Percentiles rank a stretch among this genome's conserved stretches.
Evolutionary conservation across 2,888 invertebrate species (phyloP).

Genomic region (Pheosia tremula): DNA sequence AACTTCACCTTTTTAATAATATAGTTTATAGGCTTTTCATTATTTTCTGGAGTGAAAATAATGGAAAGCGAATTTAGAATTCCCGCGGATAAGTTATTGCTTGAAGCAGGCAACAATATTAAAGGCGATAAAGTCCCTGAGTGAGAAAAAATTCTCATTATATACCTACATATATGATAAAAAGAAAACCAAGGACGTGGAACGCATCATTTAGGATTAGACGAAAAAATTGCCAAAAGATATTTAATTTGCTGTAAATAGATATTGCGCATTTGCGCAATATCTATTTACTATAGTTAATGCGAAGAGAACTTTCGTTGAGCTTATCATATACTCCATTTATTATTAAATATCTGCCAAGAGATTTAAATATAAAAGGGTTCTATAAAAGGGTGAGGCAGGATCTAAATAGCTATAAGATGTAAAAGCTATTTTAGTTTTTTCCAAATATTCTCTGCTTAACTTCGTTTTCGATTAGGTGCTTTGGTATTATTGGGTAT

Average conservation of each 20-base stretch:
- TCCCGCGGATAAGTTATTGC: conserved; percentile 20
- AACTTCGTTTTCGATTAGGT: no score
- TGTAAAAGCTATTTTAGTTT: neutral
- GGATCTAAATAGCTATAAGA: neutral
- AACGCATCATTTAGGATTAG: conserved; percentile 23
- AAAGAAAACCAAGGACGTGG: conserved; percentile 21
- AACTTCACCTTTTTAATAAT: no score
- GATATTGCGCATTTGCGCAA: no score
- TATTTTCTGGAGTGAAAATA: neutral
- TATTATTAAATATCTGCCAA: conserved; percentile 14
- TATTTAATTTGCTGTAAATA: conserved; percentile 34
- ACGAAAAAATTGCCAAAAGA: conserved; percentile 27
- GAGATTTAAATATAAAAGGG: conserved; percentile 23
- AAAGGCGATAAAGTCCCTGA: conserved; percentile 28
- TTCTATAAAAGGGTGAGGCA: no score
- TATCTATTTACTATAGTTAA: conserved; percentile 9
- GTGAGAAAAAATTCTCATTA: conserved; percentile 19
- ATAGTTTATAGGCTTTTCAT: no score
- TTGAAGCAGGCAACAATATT: conserved; percentile 29
- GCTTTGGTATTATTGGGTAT: no score
- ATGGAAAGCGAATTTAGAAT: conserved; percentile 16
- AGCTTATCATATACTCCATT: conserved; percentile 5
- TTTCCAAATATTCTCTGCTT: no score
- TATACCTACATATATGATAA: conserved; percentile 26
- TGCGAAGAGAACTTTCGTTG: conserved; percentile 7